Evolutionary conservation across 2,113 vertebrate species (phyloP).

Genomic region (Capreolus pygargus): DNA sequence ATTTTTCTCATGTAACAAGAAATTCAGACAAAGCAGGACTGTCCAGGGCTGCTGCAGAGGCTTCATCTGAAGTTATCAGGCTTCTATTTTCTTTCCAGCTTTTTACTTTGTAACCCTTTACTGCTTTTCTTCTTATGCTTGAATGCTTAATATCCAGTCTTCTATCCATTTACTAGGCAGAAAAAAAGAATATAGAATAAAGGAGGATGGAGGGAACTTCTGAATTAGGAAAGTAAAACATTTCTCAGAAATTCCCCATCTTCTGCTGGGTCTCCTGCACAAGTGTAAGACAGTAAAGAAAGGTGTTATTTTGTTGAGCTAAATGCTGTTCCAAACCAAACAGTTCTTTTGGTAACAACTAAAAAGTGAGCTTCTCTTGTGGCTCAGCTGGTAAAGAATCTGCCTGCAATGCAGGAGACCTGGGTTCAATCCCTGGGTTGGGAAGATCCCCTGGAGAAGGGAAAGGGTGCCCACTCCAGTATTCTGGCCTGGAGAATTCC

Average conservation of each 20-base stretch:
- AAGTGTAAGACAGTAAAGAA: not conserved
- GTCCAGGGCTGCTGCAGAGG: not conserved
- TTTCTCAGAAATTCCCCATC: not conserved
- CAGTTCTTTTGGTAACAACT: not conserved
- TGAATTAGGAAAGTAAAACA: not conserved
- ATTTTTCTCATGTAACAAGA: not conserved
- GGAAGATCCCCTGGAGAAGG: not conserved
- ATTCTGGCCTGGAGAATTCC: not conserved
- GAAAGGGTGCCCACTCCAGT: not conserved
- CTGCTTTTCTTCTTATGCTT: not conserved
- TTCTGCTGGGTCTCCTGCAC: not conserved
- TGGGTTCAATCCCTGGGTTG: not conserved
- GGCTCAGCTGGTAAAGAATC: not conserved
- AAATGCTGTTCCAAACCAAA: not conserved
- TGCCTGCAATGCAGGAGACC: not conserved
- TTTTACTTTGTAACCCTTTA: not conserved
- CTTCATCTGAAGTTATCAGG: not conserved
- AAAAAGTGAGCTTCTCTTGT: not conserved
- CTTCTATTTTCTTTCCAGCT: not conserved
- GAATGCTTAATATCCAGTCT: not conserved
- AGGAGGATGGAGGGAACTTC: not conserved
- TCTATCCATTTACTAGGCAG: not conserved
- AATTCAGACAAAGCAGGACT: not conserved
- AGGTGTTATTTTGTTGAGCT: not conserved
- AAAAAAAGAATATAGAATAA: not conserved